Evolutionary conservation across 2,113 vertebrate genomes (phyloP).

Genomic region (Apus apus): DNA sequence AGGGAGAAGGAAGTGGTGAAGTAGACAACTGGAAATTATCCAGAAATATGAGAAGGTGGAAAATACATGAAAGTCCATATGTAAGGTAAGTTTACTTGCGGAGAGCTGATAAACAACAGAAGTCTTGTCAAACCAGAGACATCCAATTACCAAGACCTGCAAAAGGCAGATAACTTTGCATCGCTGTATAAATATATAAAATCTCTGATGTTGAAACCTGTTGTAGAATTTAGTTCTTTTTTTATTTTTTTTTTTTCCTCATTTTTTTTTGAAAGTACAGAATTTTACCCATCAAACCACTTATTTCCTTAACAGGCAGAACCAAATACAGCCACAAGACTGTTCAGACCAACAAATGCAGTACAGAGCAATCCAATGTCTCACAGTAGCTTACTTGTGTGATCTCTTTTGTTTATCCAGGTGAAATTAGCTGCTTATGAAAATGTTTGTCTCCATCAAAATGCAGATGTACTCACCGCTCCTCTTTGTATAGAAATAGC

Average conservation of each 20-base stretch:
- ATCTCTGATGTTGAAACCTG: neutral
- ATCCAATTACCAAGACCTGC: neutral
- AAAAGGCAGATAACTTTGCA: neutral
- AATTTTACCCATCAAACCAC: neutral
- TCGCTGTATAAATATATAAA: neutral
- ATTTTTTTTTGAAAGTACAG: neutral
- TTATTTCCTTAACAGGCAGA: neutral
- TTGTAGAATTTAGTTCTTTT: neutral
- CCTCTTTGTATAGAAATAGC: neutral
- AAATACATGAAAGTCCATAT: neutral
- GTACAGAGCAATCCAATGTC: neutral
- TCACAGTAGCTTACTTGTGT: neutral
- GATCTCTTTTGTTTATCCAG: neutral
- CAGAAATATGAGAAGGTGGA: neutral
- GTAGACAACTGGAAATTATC: neutral
- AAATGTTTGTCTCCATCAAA: conserved; percentile 9
- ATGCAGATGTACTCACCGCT: neutral
- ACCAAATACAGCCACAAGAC: neutral
- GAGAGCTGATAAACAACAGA: neutral
- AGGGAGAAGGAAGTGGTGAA: neutral
- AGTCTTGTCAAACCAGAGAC: neutral
- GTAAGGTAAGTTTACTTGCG: neutral
- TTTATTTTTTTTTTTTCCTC: neutral
- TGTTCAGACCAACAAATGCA: neutral
- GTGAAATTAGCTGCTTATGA: neutral